Conservation (phyloP, 2,797 vertebrate genomes). For the Gymnodraco acuticeps region DNA sequence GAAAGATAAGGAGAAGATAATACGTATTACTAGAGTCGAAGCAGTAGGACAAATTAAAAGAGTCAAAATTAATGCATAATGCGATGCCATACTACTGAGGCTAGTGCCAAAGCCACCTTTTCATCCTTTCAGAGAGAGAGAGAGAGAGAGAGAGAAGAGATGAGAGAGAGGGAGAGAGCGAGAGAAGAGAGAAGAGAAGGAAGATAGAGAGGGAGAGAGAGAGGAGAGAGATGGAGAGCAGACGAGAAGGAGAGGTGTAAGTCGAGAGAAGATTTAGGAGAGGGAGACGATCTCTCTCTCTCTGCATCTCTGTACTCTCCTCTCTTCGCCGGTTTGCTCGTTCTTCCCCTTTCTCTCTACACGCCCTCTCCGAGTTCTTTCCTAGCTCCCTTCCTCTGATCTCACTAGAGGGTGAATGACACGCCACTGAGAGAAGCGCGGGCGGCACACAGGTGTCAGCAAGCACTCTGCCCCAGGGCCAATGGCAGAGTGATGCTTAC, state of each 20-base stretch:
- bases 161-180: too few relatives aligned
- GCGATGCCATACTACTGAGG: slow-evolving; percentile 24
- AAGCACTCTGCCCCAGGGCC: slow-evolving; percentile 74
- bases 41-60: slow-evolving; percentile 33
- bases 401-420: slow-evolving; percentile 69
- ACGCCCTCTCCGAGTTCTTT: too few relatives aligned
- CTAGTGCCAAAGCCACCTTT: slow-evolving; percentile 49
- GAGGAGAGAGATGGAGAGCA: too few relatives aligned
- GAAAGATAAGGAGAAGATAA: slow-evolving; percentile 29
- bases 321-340: too few relatives aligned
- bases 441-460: slow-evolving; percentile 78
- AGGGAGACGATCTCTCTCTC: too few relatives aligned
- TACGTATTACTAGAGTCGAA: slow-evolving; percentile 33
- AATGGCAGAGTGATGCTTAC: slow-evolving; percentile 70
- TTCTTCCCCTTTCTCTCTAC: too few relatives aligned
- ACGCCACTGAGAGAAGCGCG: slow-evolving; percentile 61
- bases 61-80: slow-evolving; percentile 45
- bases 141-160: slow-evolving; percentile 5
- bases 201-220: too few relatives aligned
- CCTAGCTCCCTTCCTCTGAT: too few relatives aligned
- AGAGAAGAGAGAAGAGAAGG: too few relatives aligned
- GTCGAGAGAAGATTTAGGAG: too few relatives aligned
- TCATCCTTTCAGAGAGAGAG: slow-evolving; percentile 43
- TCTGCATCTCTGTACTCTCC: too few relatives aligned
- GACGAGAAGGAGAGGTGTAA: too few relatives aligned